Evolutionary conservation across 2,888 invertebrate genomes (phyloP).

Genomic region (Falcaria lacertinaria): DNA sequence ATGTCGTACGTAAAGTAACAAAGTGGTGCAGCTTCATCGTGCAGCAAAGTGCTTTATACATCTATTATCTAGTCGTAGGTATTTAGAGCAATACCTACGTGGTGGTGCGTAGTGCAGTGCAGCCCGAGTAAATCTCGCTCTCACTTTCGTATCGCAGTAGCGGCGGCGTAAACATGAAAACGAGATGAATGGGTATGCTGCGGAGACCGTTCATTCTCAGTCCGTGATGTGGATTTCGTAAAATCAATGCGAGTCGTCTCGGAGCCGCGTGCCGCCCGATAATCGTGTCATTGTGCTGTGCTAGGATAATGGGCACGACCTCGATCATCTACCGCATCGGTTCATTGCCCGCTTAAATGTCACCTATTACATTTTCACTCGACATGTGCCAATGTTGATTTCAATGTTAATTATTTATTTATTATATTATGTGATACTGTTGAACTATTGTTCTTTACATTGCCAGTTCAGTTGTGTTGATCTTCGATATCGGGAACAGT

Average conservation of each 20-base stretch:
- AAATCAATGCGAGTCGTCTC: slow-evolving; percentile 72
- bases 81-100: slow-evolving; percentile 56
- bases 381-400: slow-evolving; percentile 38
- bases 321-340: slow-evolving; percentile 46
- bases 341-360: slow-evolving; percentile 55
- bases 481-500: background rate
- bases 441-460: background rate
- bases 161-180: slow-evolving; percentile 71
- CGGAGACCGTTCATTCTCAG: slow-evolving; percentile 70
- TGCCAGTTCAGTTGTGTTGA: background rate
- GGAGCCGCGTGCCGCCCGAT: slow-evolving; percentile 54
- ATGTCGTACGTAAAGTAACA: too few relatives aligned
- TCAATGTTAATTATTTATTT: slow-evolving; percentile 11
- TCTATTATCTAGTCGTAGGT: slow-evolving; percentile 54
- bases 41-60: background rate
- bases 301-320: slow-evolving; percentile 56
- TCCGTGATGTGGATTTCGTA: slow-evolving; percentile 73
- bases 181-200: slow-evolving; percentile 75
- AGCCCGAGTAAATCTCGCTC: slow-evolving; percentile 72
- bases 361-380: slow-evolving; percentile 55
- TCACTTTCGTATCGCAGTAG: slow-evolving; percentile 76
- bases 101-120: slow-evolving; percentile 60
- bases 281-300: slow-evolving; percentile 68
- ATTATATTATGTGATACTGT: background rate
- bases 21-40: background rate